Evolutionary conservation across 2,797 vertebrate genomes (phyloP).

Genomic region (Chrosomus eos): DNA sequence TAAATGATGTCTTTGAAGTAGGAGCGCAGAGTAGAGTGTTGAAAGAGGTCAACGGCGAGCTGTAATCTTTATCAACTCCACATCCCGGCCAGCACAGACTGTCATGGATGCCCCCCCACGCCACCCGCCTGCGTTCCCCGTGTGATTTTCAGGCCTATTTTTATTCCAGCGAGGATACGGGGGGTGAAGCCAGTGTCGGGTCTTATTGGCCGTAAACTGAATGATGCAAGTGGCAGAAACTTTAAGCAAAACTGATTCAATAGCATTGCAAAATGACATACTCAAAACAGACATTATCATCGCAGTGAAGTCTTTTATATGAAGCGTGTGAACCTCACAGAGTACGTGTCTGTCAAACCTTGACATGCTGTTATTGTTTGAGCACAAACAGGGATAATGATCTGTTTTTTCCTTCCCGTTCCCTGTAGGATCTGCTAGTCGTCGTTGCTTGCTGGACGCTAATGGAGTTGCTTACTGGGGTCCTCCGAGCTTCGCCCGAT

Average conservation of each 20-base stretch:
- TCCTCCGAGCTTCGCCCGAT: conserved; percentile 97
- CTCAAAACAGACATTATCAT: conserved; percentile 36
- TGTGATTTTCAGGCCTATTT: conserved; percentile 16
- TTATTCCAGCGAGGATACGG: neutral
- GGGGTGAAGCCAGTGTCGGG: conserved; percentile 42
- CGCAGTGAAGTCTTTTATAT: conserved; percentile 3
- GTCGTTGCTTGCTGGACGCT: conserved; percentile 96
- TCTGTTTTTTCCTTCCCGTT: neutral
- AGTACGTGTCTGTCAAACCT: conserved; percentile 21
- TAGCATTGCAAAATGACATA: conserved; percentile 22
- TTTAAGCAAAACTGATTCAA: conserved; percentile 41
- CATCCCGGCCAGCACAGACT: conserved; percentile 5
- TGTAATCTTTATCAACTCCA: conserved; percentile 33
- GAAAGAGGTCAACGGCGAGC: conserved; percentile 51
- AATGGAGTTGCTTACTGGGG: conserved; percentile 97
- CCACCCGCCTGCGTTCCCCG: neutral
- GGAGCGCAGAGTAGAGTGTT: conserved; percentile 33
- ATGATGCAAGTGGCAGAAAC: conserved; percentile 61
- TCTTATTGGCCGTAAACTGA: conserved; percentile 41
- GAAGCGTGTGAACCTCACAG: neutral
- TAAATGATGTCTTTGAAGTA: conserved; percentile 54
- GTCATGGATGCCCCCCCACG: neutral
- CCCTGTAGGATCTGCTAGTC: conserved; percentile 92
- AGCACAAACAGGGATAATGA: conserved; percentile 24
- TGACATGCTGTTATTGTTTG: conserved; percentile 21